phyloP scores from a whole-genome alignment of 2,888 invertebrate species.

The Caenorhabditis zanzibari region DNA sequence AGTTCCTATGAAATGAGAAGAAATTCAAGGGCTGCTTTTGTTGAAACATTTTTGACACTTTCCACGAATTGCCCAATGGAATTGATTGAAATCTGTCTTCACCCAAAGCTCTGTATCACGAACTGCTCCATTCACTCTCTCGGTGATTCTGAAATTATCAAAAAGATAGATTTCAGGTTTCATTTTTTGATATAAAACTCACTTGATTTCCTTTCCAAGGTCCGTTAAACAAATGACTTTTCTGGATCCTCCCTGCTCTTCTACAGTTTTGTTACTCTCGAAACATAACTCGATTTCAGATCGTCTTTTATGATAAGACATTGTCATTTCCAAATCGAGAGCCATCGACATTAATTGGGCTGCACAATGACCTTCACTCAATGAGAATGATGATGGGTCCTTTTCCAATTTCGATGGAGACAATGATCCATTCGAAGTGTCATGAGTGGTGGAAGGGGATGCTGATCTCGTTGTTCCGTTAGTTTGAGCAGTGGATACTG shows the following conservation, averaged over 20 bases:
- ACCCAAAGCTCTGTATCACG: slow-evolving; percentile 77
- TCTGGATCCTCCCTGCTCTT: slow-evolving; percentile 75
- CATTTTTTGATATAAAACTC: slow-evolving; percentile 22
- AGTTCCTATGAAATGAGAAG: slow-evolving; percentile 1
- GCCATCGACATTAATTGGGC: slow-evolving; percentile 78
- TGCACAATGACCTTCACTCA: slow-evolving; percentile 74
- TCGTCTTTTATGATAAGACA: slow-evolving; percentile 75
- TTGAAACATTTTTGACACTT: slow-evolving; percentile 75
- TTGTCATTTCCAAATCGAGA: slow-evolving; percentile 77
- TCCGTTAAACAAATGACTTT: slow-evolving; percentile 75
- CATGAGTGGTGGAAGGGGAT: slow-evolving; percentile 33
- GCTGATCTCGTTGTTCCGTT: slow-evolving; percentile 9
- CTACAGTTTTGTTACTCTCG: slow-evolving; percentile 78
- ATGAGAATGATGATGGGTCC: slow-evolving; percentile 66
- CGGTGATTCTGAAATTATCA: slow-evolving; percentile 72
- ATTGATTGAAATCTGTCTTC: slow-evolving; percentile 78
- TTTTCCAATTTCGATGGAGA: slow-evolving; percentile 44
- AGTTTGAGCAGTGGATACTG: not conserved
- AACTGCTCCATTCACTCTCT: slow-evolving; percentile 74
- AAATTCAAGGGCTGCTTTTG: slow-evolving; percentile 23
- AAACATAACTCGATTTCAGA: slow-evolving; percentile 78
- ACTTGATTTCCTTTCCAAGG: slow-evolving; percentile 74
- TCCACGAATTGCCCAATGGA: slow-evolving; percentile 80
- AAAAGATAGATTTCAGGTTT: not conserved
- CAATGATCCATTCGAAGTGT: slow-evolving; percentile 34